Percentiles rank a stretch among this genome's conserved stretches.
These are phyloP conservation scores for Ageneiosus marmoratus DNA, from an alignment of 2,113 vertebrate species.

Conservation along the genomic window DNA sequence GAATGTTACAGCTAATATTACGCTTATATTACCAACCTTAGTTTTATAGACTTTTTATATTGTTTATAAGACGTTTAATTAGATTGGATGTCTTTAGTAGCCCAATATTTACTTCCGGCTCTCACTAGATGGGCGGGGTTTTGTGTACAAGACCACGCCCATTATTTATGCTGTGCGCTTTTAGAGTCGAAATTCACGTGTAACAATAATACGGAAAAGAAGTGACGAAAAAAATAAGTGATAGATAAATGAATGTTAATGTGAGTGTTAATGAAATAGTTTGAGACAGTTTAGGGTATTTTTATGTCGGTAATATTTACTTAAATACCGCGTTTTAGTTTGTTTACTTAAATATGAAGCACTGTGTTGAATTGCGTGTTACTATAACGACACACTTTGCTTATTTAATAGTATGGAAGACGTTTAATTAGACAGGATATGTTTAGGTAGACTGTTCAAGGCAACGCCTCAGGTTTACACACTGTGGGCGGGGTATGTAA, in stretches of 20 bases:
- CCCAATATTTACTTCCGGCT: background rate
- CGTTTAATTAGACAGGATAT: background rate
- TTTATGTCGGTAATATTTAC: background rate
- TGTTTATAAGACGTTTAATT: background rate
- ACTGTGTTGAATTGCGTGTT: background rate
- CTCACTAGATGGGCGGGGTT: constrained; percentile 11
- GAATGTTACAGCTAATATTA: background rate
- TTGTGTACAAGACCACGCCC: constrained; percentile 7
- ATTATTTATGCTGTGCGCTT: constrained; percentile 50
- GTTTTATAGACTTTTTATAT: background rate
- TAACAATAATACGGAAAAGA: constrained; percentile 49
- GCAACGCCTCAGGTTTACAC: background rate
- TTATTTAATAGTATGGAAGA: background rate
- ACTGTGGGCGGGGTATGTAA: constrained; percentile 16
- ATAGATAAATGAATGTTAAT: too few species aligned
- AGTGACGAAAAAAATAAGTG: too few species aligned
- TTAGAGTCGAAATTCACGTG: background rate
- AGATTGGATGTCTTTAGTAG: background rate
- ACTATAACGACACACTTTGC: background rate
- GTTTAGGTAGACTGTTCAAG: background rate
- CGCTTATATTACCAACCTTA: background rate
- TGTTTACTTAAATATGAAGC: too few species aligned
- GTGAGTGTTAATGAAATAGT: too few species aligned
- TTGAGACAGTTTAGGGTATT: background rate
- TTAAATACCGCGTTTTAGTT: background rate